Evolutionary conservation across 1,140 invertebrate genomes (phyloP).

Genomic region (Ostrea edulis): DNA sequence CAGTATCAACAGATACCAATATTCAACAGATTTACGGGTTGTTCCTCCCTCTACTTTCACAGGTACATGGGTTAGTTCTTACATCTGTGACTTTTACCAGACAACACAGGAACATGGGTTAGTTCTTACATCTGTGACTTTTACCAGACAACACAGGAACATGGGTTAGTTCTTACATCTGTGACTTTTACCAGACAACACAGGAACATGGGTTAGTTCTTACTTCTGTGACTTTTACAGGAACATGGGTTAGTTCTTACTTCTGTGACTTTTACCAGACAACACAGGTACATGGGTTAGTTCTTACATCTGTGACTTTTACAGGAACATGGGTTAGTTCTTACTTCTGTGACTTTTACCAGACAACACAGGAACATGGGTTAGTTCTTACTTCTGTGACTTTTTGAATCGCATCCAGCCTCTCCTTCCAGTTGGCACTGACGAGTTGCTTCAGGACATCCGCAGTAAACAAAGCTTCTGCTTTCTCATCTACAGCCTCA

Average conservation of each 20-base stretch:
- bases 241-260: neutral
- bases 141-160: constrained; percentile 60
- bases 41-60: no score
- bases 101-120: no score
- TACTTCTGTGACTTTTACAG: no score
- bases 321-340: neutral
- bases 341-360: neutral
- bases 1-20: neutral
- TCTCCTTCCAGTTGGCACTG: constrained; percentile 92
- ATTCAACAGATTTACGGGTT: no score
- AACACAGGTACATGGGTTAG: no score
- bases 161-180: neutral
- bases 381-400: constrained; percentile 81
- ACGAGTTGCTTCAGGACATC: constrained; percentile 85
- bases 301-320: no score
- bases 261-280: neutral
- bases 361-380: no score
- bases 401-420: constrained; percentile 88
- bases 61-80: neutral
- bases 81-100: neutral
- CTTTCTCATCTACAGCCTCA: constrained; percentile 87
- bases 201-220: no score
- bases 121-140: constrained; percentile 82
- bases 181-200: neutral
- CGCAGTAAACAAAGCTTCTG: constrained; percentile 83